phyloP scores from a whole-genome alignment of 2,113 vertebrate species.

The Lethenteron camtschaticum region DNA sequence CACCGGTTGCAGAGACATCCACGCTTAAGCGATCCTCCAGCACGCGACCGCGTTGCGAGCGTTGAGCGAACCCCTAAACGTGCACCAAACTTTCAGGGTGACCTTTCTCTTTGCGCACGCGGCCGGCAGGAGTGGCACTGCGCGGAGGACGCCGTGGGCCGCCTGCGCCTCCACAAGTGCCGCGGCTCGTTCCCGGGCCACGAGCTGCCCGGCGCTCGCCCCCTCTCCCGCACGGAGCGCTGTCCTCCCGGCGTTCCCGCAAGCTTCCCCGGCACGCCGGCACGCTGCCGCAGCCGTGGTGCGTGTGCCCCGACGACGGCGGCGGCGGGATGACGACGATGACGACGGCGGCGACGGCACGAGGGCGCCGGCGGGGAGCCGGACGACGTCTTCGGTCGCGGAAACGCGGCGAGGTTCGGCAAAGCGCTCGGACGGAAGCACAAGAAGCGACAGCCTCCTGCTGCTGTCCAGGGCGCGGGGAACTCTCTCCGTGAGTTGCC shows the following conservation, averaged over 20 bases:
- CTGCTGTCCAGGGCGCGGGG: too few species aligned
- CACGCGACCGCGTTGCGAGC: too few species aligned
- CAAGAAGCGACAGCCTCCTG: too few species aligned
- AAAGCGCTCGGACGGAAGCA: too few species aligned
- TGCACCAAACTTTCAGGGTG: neutral
- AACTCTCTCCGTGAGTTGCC: too few species aligned
- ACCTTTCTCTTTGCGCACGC: neutral
- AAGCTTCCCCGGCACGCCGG: constrained; percentile 2
- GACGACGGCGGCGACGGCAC: constrained; percentile 31
- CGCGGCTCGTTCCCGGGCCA: constrained; percentile 16
- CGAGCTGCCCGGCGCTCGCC: too few species aligned
- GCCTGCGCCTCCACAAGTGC: constrained; percentile 73
- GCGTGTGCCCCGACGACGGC: constrained; percentile 29
- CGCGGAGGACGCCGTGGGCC: constrained; percentile 57
- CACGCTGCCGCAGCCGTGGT: constrained; percentile 10
- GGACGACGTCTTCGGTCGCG: too few species aligned
- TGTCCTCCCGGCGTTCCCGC: too few species aligned
- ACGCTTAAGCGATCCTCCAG: too few species aligned
- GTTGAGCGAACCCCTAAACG: neutral
- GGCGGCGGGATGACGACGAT: constrained; percentile 26
- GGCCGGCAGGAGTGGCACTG: constrained; percentile 79
- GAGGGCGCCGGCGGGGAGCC: constrained; percentile 21
- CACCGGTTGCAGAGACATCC: too few species aligned
- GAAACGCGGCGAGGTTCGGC: too few species aligned
- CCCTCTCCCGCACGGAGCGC: too few species aligned